Conservation (phyloP, 2,797 vertebrate genomes). For the Dicrostonyx torquatus region DNA sequence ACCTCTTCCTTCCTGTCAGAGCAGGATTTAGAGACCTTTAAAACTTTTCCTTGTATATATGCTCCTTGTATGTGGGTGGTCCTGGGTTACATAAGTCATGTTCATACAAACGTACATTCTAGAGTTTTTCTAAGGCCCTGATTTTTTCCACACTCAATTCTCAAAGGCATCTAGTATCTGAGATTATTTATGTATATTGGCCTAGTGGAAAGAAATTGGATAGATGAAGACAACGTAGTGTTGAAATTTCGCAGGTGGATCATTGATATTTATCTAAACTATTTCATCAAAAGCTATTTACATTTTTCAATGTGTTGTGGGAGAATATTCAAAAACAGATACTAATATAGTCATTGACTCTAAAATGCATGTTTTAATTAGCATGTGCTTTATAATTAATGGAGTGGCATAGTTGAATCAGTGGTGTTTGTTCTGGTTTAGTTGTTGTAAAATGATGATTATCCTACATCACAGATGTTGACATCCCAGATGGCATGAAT, state of each 20-base stretch:
- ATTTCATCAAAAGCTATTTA: constrained; percentile 40
- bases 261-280: background rate
- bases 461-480: background rate
- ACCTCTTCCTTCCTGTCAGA: background rate
- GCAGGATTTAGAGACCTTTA: background rate
- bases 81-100: background rate
- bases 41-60: background rate
- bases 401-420: background rate
- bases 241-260: constrained; percentile 41
- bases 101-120: background rate
- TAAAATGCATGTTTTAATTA: background rate
- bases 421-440: constrained; percentile 13
- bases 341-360: background rate
- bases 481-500: background rate
- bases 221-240: constrained; percentile 21
- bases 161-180: background rate
- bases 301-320: background rate
- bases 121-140: constrained; percentile 5
- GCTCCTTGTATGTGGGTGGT: background rate
- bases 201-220: constrained; percentile 35
- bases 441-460: constrained; percentile 8
- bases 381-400: constrained; percentile 14
- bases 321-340: constrained; percentile 8
- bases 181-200: constrained; percentile 37
- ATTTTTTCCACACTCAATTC: constrained; percentile 31